Evolutionary conservation across 2,888 invertebrate genomes (phyloP), one percentile per base, ranked within the genome.

Genomic region (Agonopterix heracliana): DNA sequence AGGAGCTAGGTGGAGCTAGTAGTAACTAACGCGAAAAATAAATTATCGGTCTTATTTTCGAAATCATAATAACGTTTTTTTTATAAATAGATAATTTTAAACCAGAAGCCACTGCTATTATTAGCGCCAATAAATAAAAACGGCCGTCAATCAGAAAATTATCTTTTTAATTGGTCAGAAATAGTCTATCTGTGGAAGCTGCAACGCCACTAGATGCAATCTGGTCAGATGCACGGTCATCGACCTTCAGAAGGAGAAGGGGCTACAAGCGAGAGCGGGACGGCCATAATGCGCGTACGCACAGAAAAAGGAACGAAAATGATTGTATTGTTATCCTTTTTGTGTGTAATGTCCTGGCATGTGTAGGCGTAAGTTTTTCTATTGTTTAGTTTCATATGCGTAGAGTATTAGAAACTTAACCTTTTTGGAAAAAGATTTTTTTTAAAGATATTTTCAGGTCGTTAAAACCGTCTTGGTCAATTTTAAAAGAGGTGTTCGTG

Each of bases 281-380:
- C 68, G 64, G 66, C 67, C 66, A 74, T 67, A 71, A 78, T 83
- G 83, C 82, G 83, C 86, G 86, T 88, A 87, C 88, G 85, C 87
- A 85, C 80, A 80, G 80, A 85, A 85, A 26, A 82, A 84, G 79
- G 81, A 87, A 85, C 81, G 76, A 81, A 87, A 82, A 83, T 81
- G 63, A 81, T 85, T 83, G 74, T 85, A 74, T 78, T 83, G 77
- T 76, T 78, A 73, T 79, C 74, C 71, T 76, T 79, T 71, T 71
- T 71, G 71, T 74, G 60, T 70, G 62, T 68, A 64, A 62, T 63
- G 66, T 66, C 56, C 58, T 59, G 58, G 60, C 50, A 57, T 57
- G 60, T 54, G 54, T 68, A 71, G 75, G 73, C 60, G 65, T 78
- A 77, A 74, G 66, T 68, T 65, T 66, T 74, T 72, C 78, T 74